Conservation (phyloP, 1,140 invertebrate species). For the Microplitis mediator region DNA sequence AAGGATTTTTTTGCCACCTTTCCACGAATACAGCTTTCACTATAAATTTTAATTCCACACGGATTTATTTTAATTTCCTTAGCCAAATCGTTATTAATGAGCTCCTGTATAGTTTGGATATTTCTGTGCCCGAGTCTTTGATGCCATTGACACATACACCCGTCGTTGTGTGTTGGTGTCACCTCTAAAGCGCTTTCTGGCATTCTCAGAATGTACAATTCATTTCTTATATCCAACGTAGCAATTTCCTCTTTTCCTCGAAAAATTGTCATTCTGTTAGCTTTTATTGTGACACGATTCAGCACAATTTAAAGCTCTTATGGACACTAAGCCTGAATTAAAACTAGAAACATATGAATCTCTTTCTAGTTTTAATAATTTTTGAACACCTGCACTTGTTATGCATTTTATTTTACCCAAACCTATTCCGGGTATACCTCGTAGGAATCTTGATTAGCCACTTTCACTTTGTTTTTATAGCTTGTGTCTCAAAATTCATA, state of each 20-base stretch:
- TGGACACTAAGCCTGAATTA: background rate
- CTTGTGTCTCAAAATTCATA: too few species aligned
- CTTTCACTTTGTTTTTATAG: too few species aligned
- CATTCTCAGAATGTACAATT: constrained; percentile 13
- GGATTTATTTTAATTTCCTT: background rate
- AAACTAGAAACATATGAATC: constrained; percentile 11
- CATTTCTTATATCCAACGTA: background rate
- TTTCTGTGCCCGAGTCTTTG: background rate
- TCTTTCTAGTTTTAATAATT: too few species aligned
- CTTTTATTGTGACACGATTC: background rate
- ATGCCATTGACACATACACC: background rate
- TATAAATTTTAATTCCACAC: background rate
- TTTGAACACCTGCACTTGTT: too few species aligned
- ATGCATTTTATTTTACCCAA: too few species aligned
- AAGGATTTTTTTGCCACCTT: background rate
- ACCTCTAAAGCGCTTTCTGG: background rate
- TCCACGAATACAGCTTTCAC: background rate
- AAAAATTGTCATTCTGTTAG: background rate
- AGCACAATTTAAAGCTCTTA: background rate
- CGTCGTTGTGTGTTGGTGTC: background rate
- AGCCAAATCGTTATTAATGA: background rate
- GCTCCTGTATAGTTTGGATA: background rate
- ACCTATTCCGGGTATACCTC: too few species aligned
- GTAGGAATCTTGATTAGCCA: too few species aligned
- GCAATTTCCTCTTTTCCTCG: background rate